Percentiles rank a stretch among this genome's conserved stretches.
These are phyloP conservation scores for Allygus modestus DNA, from an alignment of 2,888 invertebrate species.

Conservation along the genomic window DNA sequence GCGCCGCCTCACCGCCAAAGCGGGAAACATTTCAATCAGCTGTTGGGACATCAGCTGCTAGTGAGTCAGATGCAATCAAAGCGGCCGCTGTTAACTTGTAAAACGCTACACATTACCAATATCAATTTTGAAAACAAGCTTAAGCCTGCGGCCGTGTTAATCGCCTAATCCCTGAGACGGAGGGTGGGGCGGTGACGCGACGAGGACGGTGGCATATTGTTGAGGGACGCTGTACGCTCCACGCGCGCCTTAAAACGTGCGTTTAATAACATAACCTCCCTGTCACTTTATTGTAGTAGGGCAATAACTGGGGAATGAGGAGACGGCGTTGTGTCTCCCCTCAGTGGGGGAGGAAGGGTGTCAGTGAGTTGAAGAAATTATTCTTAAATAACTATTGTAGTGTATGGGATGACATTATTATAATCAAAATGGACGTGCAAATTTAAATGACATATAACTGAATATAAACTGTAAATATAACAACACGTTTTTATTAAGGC, in stretches of 20 bases:
- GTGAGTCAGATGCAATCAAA: constrained; percentile 42
- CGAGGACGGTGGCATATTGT: constrained; percentile 52
- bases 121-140: constrained; percentile 59
- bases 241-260: constrained; percentile 48
- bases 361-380: too few relatives aligned
- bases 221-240: neutral
- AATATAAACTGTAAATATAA: too few relatives aligned
- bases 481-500: too few relatives aligned
- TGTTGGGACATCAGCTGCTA: constrained; percentile 19
- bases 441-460: too few relatives aligned
- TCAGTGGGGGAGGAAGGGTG: neutral
- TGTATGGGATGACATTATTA: too few relatives aligned
- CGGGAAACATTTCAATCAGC: constrained; percentile 41
- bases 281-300: constrained; percentile 51
- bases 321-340: constrained; percentile 13
- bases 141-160: constrained; percentile 48
- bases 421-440: too few relatives aligned
- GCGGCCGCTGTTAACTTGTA: constrained; percentile 45
- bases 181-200: neutral
- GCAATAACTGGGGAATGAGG: constrained; percentile 30
- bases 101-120: constrained; percentile 56
- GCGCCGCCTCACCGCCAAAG: neutral
- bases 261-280: constrained; percentile 56
- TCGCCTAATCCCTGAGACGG: constrained; percentile 35
- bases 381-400: too few relatives aligned